These are phyloP conservation scores for Turritopsis dohrnii DNA, from an alignment of 30 jellyfish, hydroid and myxozoan genomes.

Conservation along the genomic window DNA sequence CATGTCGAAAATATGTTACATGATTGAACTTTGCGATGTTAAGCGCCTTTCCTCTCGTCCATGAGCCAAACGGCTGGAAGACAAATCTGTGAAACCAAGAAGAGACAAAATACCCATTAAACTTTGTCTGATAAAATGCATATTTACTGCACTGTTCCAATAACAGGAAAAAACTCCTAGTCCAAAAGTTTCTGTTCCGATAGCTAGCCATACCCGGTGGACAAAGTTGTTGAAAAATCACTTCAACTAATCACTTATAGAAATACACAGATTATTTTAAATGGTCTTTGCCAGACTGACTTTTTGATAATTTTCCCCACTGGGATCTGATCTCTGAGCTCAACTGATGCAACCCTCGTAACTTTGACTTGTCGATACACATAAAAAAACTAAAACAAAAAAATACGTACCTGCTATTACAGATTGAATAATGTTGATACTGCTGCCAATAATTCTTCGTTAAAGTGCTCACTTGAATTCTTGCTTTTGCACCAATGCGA, in stretches of 20 bases:
- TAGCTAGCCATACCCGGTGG: too few species aligned
- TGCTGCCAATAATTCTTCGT: not conserved
- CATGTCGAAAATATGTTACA: not conserved
- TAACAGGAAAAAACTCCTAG: too few species aligned
- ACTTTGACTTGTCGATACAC: too few species aligned
- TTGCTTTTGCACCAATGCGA: not conserved
- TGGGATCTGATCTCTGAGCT: too few species aligned
- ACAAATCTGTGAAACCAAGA: not conserved
- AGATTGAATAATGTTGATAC: not conserved
- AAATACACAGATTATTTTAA: too few species aligned
- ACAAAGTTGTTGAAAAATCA: too few species aligned
- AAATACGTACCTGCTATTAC: not conserved
- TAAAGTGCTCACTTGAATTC: not conserved
- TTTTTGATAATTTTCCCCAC: not conserved
- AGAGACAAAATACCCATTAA: too few species aligned
- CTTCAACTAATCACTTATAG: too few species aligned
- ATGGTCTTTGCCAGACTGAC: not conserved
- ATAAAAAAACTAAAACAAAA: not conserved
- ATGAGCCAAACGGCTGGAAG: not conserved
- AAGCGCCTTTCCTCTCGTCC: not conserved
- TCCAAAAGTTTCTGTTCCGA: too few species aligned
- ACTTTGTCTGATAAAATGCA: too few species aligned
- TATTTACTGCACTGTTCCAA: too few species aligned
- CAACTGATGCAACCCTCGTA: too few species aligned
- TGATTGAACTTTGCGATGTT: not conserved